These are phyloP conservation scores for Troides helena DNA, from an alignment of 2,888 invertebrate genomes.

Conservation along the genomic window DNA sequence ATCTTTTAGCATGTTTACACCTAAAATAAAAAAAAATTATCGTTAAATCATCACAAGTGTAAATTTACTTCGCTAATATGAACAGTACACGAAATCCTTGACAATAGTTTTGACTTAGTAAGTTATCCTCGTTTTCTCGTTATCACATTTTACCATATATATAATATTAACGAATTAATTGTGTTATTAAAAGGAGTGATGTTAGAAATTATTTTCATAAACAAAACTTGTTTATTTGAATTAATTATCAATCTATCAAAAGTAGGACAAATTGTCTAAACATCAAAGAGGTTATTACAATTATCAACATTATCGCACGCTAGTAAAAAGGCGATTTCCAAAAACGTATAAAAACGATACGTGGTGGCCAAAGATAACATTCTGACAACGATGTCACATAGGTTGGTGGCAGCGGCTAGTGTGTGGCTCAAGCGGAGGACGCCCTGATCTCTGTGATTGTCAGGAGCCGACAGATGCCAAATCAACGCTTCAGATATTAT, in stretches of 20 bases:
- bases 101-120: too few species aligned
- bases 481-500: slow-evolving; percentile 49
- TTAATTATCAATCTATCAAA: too few species aligned
- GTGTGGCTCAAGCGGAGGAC: slow-evolving; percentile 38
- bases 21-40: slow-evolving; percentile 40
- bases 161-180: too few species aligned
- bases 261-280: not conserved
- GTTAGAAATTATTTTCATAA: too few species aligned
- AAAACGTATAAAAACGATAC: slow-evolving; percentile 50
- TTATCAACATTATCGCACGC: slow-evolving; percentile 52
- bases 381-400: slow-evolving; percentile 46
- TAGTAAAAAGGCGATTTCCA: slow-evolving; percentile 52
- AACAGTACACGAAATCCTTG: too few species aligned
- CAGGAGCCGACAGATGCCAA: slow-evolving; percentile 57
- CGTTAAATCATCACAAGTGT: not conserved
- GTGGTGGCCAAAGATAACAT: slow-evolving; percentile 55
- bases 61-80: not conserved
- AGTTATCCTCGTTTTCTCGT: too few species aligned
- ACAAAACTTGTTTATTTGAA: too few species aligned
- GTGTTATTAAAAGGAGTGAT: too few species aligned
- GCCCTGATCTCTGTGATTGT: slow-evolving; percentile 38
- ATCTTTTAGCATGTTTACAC: slow-evolving; percentile 59
- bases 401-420: slow-evolving; percentile 46
- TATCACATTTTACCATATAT: too few species aligned
- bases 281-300: slow-evolving; percentile 46